Evolutionary conservation across 1,140 invertebrate genomes (phyloP).

Genomic region (Drosophila hydei): DNA sequence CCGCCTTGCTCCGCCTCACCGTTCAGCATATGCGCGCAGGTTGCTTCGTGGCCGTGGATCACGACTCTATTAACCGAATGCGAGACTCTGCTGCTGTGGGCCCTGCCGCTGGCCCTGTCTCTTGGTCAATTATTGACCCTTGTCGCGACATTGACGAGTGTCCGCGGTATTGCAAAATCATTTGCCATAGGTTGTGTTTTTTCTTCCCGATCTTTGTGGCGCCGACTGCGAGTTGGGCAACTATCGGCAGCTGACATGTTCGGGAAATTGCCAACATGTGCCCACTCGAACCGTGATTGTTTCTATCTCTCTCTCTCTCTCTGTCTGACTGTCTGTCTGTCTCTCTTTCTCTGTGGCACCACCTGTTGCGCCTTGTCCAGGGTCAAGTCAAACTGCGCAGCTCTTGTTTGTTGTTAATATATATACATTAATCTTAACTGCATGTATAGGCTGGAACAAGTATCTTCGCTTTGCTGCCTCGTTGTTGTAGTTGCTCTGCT

Average conservation of each 20-base stretch:
- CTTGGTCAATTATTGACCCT: constrained; percentile 50
- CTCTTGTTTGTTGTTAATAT: constrained; percentile 50
- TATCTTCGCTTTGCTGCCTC: not conserved
- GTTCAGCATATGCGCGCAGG: constrained; percentile 35
- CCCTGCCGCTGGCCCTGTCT: constrained; percentile 1
- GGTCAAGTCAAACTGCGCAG: constrained; percentile 64
- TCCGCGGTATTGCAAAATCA: constrained; percentile 40
- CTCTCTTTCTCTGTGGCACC: constrained; percentile 30
- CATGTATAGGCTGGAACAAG: not conserved
- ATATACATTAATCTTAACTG: constrained; percentile 44
- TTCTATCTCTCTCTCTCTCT: constrained; percentile 30
- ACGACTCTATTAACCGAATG: constrained; percentile 67
- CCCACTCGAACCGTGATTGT: constrained; percentile 15
- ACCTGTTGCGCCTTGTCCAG: constrained; percentile 62
- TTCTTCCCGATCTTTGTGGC: constrained; percentile 19
- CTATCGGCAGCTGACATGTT: constrained; percentile 54
- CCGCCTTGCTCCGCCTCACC: too few relatives aligned
- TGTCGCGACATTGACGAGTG: constrained; percentile 61
- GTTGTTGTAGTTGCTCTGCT: not conserved
- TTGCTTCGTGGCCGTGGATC: constrained; percentile 68
- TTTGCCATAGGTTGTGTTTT: constrained; percentile 18
- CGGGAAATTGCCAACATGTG: constrained; percentile 59
- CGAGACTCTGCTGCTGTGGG: not conserved
- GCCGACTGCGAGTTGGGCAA: not conserved
- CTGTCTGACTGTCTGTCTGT: too few relatives aligned